Evolutionary conservation across 2,113 vertebrate species (phyloP).

Genomic region (Brachyhypopomus occidentalis): DNA sequence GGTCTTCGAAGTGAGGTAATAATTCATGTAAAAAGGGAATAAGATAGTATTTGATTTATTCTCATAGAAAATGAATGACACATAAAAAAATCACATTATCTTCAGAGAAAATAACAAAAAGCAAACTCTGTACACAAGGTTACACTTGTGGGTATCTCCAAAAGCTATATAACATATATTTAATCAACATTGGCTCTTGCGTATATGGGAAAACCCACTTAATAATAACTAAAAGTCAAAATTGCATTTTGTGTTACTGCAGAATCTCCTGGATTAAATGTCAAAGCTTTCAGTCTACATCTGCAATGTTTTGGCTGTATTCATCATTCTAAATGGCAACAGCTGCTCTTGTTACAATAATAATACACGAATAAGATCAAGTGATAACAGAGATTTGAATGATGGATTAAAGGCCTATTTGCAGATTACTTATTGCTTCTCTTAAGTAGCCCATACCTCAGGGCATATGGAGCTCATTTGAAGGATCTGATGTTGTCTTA

Average conservation of each 20-base stretch:
- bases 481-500: too few species aligned
- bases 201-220: neutral
- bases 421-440: too few species aligned
- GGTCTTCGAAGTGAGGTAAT: too few species aligned
- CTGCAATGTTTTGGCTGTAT: neutral
- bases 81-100: neutral
- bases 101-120: neutral
- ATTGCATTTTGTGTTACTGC: constrained; percentile 5
- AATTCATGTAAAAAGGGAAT: too few species aligned
- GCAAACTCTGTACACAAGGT: neutral
- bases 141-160: neutral
- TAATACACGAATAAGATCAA: neutral
- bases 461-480: too few species aligned
- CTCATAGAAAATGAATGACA: too few species aligned
- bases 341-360: neutral
- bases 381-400: too few species aligned
- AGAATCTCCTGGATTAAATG: constrained; percentile 11
- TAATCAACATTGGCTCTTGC: neutral
- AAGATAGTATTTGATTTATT: too few species aligned
- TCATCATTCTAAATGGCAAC: constrained; percentile 6
- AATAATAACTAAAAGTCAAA: neutral
- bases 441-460: too few species aligned
- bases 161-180: neutral
- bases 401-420: too few species aligned
- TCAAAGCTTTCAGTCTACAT: neutral